Base-by-base conservation (phyloP, 2,888 invertebrate genomes). In the Cephus pygmeus region DNA sequence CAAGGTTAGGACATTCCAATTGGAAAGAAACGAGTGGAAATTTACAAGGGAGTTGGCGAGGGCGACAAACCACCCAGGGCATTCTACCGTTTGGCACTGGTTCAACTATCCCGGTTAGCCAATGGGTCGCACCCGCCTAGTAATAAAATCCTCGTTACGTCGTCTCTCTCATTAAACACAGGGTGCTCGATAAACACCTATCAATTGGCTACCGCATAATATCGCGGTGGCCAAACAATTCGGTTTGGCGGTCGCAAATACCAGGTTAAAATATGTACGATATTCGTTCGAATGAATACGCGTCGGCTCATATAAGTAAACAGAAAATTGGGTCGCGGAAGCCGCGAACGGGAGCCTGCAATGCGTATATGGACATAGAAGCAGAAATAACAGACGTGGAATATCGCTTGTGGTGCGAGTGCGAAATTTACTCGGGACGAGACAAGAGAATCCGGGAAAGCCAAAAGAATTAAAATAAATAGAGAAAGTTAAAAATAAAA, bases 181-280 rank as follows among this genome's bases (percentile, higher is more conserved):
- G 31, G 71, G 34, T 33, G 80, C 75, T 80, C 82, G 84, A 81
- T 83, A 85, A 84, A 86, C 83, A 81, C 80, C 79, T 81, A 83
- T 81, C 75, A 71, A 74, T 77, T 77, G 75, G 56, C 74, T 30
- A 69, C 56, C 76, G 56, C 78, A 73, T 73, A 73, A 75, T 78
- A 78, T 76, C 81, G 77, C 75, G 78, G 77, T 82, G 79, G 84
- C 84, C 79, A 79, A 73, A 73, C 81, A 77, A 81, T 82, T 85
- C 23, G 56, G 85, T 86, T 86, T 86, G 85, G 81, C 82, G 81
- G 81, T 83, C 77, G 85, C 86, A 83, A 85, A 86, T 79, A 86
- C 75, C 69, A 69, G 23, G 75, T 76, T 83, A 81, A 86, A 86
- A 86, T 85, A 86, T 83, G 82, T 83, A 86, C 81, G 83, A 80